Evolutionary conservation across 2,113 vertebrate species (phyloP).

Genomic region (Oenanthe oenanthe): DNA sequence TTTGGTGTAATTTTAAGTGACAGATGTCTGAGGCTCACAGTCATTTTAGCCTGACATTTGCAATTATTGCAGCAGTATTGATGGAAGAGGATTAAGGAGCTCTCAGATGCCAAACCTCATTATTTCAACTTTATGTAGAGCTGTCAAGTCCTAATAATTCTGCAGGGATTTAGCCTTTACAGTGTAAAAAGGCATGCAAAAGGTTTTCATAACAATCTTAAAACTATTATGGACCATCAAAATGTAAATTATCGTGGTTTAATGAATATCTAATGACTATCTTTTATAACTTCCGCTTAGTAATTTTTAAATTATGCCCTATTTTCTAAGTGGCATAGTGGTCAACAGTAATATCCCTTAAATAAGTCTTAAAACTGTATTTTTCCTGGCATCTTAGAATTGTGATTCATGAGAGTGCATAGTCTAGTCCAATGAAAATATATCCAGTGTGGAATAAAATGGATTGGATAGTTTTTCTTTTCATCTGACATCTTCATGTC

Average conservation of each 20-base stretch:
- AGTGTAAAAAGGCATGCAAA: conserved; percentile 35
- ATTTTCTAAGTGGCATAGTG: neutral
- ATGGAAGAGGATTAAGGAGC: conserved; percentile 64
- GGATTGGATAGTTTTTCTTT: conserved; percentile 6
- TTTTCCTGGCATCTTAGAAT: neutral
- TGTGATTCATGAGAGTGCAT: neutral
- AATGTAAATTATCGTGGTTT: conserved; percentile 34
- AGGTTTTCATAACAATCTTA: conserved; percentile 44
- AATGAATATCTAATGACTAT: neutral
- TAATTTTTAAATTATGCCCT: conserved; percentile 25
- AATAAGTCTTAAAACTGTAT: neutral
- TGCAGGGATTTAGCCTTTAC: conserved; percentile 9
- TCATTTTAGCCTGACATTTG: conserved; percentile 73
- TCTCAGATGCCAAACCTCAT: conserved; percentile 66
- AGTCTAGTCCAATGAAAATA: neutral
- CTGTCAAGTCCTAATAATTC: conserved; percentile 71
- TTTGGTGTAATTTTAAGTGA: conserved; percentile 67
- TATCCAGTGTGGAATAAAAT: neutral
- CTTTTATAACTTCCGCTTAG: conserved; percentile 22
- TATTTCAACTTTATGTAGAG: conserved; percentile 72
- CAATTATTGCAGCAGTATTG: conserved; percentile 68
- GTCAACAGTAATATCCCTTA: neutral
- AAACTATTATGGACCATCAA: conserved; percentile 46
- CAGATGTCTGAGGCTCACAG: conserved; percentile 60
- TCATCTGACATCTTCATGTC: neutral